A percentile compares a stretch with the other conserved stretches of the same genome.
Evolutionary conservation across 2,888 invertebrate species (phyloP).

Genomic region (Papilio demoleus): DNA sequence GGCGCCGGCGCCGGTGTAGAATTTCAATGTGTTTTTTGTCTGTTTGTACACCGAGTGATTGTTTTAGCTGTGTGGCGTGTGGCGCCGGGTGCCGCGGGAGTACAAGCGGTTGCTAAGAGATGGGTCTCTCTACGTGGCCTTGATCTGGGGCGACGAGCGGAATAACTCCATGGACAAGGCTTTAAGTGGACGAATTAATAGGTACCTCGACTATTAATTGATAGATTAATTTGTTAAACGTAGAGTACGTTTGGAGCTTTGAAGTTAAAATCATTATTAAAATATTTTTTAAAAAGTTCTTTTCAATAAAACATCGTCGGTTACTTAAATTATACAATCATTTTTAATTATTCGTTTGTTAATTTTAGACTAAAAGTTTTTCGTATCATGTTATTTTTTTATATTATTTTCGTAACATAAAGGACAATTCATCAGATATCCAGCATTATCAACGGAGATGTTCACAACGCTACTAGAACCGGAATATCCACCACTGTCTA

Average conservation of each 20-base stretch:
- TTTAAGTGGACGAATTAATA: slow-evolving; percentile 88
- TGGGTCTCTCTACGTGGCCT: slow-evolving; percentile 90
- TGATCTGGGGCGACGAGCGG: slow-evolving; percentile 87
- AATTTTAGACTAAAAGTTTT: too few species aligned
- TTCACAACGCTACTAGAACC: slow-evolving; percentile 89
- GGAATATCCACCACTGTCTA: slow-evolving; percentile 88
- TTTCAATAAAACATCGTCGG: too few species aligned
- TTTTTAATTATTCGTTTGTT: too few species aligned
- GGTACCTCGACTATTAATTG: slow-evolving; percentile 59
- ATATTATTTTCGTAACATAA: not conserved
- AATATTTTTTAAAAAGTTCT: not conserved
- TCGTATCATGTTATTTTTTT: not conserved
- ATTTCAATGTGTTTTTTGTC: slow-evolving; percentile 16
- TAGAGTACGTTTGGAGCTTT: not conserved
- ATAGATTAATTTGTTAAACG: slow-evolving; percentile 23
- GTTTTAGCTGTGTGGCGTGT: slow-evolving; percentile 90
- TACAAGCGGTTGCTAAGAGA: slow-evolving; percentile 91
- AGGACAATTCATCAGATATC: slow-evolving; percentile 76
- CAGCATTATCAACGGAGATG: slow-evolving; percentile 90
- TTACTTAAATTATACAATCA: too few species aligned
- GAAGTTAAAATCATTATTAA: not conserved
- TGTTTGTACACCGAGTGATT: slow-evolving; percentile 25
- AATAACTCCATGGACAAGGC: slow-evolving; percentile 88
- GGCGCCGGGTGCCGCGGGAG: slow-evolving; percentile 93
- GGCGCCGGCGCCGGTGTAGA: slow-evolving; percentile 26